phyloP scores from a whole-genome alignment of 2,888 invertebrate species.

The Argynnis bischoffii region DNA sequence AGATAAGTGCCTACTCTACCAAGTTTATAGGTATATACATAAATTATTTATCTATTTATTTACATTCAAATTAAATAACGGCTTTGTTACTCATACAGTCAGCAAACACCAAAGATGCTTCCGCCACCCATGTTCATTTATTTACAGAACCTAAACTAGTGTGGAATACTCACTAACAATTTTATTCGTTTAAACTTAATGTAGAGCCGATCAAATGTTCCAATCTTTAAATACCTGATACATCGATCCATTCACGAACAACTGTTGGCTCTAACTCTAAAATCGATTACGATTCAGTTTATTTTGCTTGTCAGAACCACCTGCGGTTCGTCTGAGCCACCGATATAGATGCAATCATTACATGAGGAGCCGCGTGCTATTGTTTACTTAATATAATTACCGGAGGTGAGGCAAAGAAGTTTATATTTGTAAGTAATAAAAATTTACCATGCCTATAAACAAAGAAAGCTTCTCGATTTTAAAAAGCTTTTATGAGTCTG shows the following conservation, averaged over 20 bases:
- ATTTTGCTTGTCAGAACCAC: slow-evolving; percentile 77
- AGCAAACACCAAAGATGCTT: not conserved
- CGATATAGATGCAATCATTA: slow-evolving; percentile 74
- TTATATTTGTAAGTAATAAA: slow-evolving; percentile 32
- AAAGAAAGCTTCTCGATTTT: not conserved
- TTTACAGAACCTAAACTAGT: slow-evolving; percentile 8
- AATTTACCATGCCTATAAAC: slow-evolving; percentile 11
- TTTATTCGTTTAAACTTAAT: slow-evolving; percentile 16
- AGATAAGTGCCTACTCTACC: too few relatives aligned
- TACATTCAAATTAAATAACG: too few relatives aligned
- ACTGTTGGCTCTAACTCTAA: slow-evolving; percentile 65
- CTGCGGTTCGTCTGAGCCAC: slow-evolving; percentile 67
- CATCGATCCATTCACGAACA: slow-evolving; percentile 52
- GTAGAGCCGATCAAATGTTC: slow-evolving; percentile 15
- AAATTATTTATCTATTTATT: too few relatives aligned
- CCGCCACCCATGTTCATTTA: slow-evolving; percentile 18
- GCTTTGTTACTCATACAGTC: not conserved
- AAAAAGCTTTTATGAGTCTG: not conserved
- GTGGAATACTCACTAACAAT: slow-evolving; percentile 10
- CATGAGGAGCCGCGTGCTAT: slow-evolving; percentile 33
- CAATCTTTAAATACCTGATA: slow-evolving; percentile 40
- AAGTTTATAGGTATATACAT: too few relatives aligned
- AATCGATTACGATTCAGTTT: slow-evolving; percentile 76
- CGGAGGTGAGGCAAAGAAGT: slow-evolving; percentile 25
- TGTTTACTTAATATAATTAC: slow-evolving; percentile 37